Conservation (phyloP, 2,888 invertebrate species). For the Encarsia formosa region DNA sequence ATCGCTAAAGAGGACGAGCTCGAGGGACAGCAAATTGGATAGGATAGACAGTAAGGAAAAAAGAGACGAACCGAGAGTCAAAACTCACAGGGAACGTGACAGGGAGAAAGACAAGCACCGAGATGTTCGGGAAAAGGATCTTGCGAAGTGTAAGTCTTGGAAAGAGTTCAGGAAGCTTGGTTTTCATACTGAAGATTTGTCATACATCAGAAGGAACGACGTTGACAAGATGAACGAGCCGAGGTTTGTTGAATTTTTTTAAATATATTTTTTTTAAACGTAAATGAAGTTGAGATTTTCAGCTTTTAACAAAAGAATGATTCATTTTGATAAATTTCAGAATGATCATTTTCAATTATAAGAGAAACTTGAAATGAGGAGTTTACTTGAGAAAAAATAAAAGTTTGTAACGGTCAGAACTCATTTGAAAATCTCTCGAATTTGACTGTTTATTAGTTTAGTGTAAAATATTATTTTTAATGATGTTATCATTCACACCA, state of each 20-base stretch:
- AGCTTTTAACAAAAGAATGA: too few relatives aligned
- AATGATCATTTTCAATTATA: too few relatives aligned
- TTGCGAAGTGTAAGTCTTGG: conserved; percentile 39
- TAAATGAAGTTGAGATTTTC: too few relatives aligned
- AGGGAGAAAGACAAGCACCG: conserved; percentile 33
- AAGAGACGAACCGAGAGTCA: conserved; percentile 22
- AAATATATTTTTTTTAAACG: too few relatives aligned
- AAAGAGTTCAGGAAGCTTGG: conserved; percentile 36
- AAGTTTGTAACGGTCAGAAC: too few relatives aligned
- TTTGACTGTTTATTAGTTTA: not conserved
- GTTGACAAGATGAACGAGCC: conserved; percentile 33
- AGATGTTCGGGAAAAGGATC: conserved; percentile 34
- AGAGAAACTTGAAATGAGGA: too few relatives aligned
- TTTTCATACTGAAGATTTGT: conserved; percentile 35
- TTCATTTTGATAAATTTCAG: too few relatives aligned
- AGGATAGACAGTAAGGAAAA: conserved; percentile 29
- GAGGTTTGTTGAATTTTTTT: conserved; percentile 31
- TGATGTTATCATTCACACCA: conserved; percentile 4
- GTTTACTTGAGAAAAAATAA: too few relatives aligned
- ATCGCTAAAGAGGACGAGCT: conserved; percentile 16
- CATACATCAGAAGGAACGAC: conserved; percentile 32
- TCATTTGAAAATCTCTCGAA: too few relatives aligned
- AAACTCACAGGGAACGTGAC: conserved; percentile 23
- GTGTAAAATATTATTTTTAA: conserved; percentile 2
- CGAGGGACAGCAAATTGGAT: conserved; percentile 28